Evolutionary conservation across 2,888 invertebrate genomes (phyloP), one percentile per base, ranked within the genome.

Genomic region (Anoncus sp.): DNA sequence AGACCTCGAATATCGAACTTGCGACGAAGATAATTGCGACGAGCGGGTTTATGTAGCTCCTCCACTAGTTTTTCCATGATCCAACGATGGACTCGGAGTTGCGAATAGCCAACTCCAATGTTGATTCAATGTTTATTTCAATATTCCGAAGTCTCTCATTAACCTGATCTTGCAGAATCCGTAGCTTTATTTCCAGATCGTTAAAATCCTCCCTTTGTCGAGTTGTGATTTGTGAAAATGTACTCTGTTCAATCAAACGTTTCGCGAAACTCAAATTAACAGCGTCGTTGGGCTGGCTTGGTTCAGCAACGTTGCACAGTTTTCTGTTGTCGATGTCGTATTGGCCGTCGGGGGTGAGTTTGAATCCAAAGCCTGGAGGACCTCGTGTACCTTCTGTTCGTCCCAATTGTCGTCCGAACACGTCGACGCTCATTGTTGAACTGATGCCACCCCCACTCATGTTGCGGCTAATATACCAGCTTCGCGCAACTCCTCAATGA

Each of bases 11-110:
- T 83, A 20, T 89, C 84, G 35, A 88, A 87, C 53, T 81, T 67
- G 63, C 90, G 81, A 22, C 89, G 83, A 31, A 78, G 81, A 84
- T 89, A 90, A 84, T 91, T 91, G 77, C 80, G 83, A 57, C 90
- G 81, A 38, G 87, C 89, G 24, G 86, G 83, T 82, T 38, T 38
- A 38, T 12, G 12, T 12, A 38, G 38, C 38, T 38, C 91, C 63
- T 83, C 60, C 2, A 86, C 85, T 6, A 86, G 38, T 14, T 74
- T 69, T 3, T 24, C n/a, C 43, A n/a, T 45, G 51, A 53, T 31
- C 31, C 31, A 31, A 5, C 38, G 7, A 31, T 59, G 57, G 16
- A n/a, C 7, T 31, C 7, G 31, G 31, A 60, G 16, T 62, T 49
- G 7, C 18, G 24, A 9, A 10, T 38, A 6, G 38, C 22, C 47